Base-by-base conservation (phyloP, 2,797 vertebrate species). In the Babyrousa celebensis region DNA sequence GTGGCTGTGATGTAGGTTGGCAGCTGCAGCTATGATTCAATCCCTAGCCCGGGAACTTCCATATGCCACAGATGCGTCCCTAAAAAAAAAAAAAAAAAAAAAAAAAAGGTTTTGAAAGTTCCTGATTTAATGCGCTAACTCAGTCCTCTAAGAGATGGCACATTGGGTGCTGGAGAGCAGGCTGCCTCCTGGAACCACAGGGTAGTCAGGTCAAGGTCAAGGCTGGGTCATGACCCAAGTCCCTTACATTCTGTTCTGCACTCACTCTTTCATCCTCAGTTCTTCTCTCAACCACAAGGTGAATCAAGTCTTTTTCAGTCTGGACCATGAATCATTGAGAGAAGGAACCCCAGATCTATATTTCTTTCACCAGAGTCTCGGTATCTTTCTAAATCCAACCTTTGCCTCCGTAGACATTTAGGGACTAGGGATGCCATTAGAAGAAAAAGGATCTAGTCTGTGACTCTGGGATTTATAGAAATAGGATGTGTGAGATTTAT, bases 401-500 rank as follows among this genome's bases (percentile, higher is more conserved):
- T 92, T 83, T 14, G 5, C 67, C 68, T 77, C 20, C 43, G 0
- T 27, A 92, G 89, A 75, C 18, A 72, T 77, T 56, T 79, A 88
- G 58, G 27, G 54, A 71, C 63, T 21, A 20, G 32, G 27, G 16
- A 85, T 32, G 36, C 43, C 72, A 48, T 92, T 27, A 48, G 58
- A 96, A 93, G 85, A 93, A 93, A 88, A 3, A 92, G 36, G 20
- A 92, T 82, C 58, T 67, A 60, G 63, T 62, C 17, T 27, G 48
- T 60, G 40, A 68, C 68, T 89, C 67, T 85, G 80, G 75, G n/a
- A 80, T 95, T 85, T 95, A 77, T 27, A 88, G 82, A 85, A 94
- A 92, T 32, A 88, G 12, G 54, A 90, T 85, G 91, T 43, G 10
- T 14, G 17, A 90, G 90, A 92, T 95, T 95, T 94, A 95, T 68